A percentile compares a stretch with the other conserved stretches of the same genome.
phyloP scores from a whole-genome alignment of 2,888 invertebrate species.

The Pseudoips prasinana region DNA sequence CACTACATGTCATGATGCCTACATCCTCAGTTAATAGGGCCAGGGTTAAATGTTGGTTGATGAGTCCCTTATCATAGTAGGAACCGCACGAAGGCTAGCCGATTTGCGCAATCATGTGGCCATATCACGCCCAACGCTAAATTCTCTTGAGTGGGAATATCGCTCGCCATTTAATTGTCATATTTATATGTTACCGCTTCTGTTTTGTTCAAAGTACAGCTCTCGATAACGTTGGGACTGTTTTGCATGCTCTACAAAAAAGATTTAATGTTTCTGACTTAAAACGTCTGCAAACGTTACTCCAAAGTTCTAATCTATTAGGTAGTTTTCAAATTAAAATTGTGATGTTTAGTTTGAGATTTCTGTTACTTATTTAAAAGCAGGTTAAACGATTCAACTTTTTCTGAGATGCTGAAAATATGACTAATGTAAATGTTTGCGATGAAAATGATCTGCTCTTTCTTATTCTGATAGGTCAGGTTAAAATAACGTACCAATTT shows the following conservation, averaged over 20 bases:
- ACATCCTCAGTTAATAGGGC: conserved; percentile 70
- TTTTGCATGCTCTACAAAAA: conserved; percentile 1
- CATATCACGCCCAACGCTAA: conserved; percentile 70
- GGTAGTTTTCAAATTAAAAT: too few species aligned
- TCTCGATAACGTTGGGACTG: conserved; percentile 6
- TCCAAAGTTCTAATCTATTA: too few species aligned
- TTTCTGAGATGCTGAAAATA: too few species aligned
- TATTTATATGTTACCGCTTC: conserved; percentile 15
- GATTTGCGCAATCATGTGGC: conserved; percentile 70
- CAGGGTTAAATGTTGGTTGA: conserved; percentile 67
- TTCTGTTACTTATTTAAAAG: too few species aligned
- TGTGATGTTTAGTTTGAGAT: too few species aligned
- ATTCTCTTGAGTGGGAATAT: conserved; percentile 64
- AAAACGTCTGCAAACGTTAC: neutral
- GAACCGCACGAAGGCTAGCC: conserved; percentile 72
- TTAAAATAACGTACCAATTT: too few species aligned
- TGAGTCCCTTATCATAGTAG: conserved; percentile 69
- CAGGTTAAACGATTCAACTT: too few species aligned
- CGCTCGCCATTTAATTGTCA: conserved; percentile 37
- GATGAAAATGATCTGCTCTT: too few species aligned
- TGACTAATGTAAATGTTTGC: too few species aligned
- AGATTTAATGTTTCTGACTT: neutral
- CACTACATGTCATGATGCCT: conserved; percentile 36
- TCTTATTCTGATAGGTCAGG: too few species aligned
- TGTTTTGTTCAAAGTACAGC: conserved; percentile 22